These are phyloP conservation scores for Carollia perspicillata DNA, from an alignment of 2,113 vertebrate species.

Conservation along the genomic window DNA sequence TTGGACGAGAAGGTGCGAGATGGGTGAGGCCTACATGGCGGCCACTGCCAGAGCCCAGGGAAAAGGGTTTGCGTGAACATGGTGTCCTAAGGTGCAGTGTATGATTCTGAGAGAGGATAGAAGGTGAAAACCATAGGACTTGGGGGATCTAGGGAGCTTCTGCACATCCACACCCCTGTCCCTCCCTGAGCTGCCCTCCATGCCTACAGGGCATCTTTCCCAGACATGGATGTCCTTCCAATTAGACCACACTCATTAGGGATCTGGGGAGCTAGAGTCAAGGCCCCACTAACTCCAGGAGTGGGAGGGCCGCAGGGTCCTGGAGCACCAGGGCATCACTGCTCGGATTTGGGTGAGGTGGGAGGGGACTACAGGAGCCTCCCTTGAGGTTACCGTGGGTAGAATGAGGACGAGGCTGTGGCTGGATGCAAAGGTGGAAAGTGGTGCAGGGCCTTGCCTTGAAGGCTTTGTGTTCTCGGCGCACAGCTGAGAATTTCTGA, in stretches of 20 bases:
- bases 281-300: not conserved
- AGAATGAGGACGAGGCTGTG: not conserved
- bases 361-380: not conserved
- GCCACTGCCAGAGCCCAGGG: rapidly evolving
- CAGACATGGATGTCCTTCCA: not conserved
- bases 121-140: not conserved
- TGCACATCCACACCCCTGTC: not conserved
- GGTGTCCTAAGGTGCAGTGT: rapidly evolving
- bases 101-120: not conserved
- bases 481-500: not conserved
- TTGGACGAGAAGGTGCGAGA: no score
- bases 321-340: rapidly evolving
- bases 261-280: not conserved
- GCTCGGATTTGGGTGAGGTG: not conserved
- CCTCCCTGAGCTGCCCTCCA: not conserved
- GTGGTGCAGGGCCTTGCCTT: not conserved
- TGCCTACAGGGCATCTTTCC: not conserved
- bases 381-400: not conserved
- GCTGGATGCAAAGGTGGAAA: no score
- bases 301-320: not conserved
- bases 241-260: not conserved
- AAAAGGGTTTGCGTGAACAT: not conserved
- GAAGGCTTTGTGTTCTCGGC: not conserved
- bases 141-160: not conserved
- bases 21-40: not conserved